These are phyloP conservation scores for Carpatolechia fugitivella DNA, from an alignment of 2,888 invertebrate species.

Conservation along the genomic window DNA sequence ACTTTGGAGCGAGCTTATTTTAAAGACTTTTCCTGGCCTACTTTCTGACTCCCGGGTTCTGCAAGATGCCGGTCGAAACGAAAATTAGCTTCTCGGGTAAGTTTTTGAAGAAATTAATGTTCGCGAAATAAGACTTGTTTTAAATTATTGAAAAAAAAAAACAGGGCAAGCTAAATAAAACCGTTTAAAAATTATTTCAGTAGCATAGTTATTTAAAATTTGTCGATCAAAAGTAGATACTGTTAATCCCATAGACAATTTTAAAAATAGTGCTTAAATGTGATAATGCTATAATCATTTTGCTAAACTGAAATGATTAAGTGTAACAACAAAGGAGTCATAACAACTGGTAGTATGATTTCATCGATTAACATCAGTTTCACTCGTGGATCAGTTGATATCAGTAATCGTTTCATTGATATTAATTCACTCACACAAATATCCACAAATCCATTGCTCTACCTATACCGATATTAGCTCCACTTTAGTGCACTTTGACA, in stretches of 20 bases:
- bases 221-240: no score
- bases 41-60: slow-evolving; percentile 16
- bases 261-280: background rate
- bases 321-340: slow-evolving; percentile 16
- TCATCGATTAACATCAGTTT: slow-evolving; percentile 8
- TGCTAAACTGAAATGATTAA: slow-evolving; percentile 6
- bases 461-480: background rate
- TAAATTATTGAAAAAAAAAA: no score
- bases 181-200: no score
- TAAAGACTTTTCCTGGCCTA: slow-evolving; percentile 15
- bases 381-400: background rate
- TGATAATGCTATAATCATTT: slow-evolving; percentile 2
- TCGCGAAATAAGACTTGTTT: no score
- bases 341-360: slow-evolving; percentile 15
- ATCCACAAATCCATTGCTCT: background rate
- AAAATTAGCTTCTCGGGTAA: slow-evolving; percentile 75
- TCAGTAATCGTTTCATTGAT: background rate
- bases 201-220: background rate
- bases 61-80: slow-evolving; percentile 72
- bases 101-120: slow-evolving; percentile 32
- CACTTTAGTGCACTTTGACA: background rate
- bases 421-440: background rate
- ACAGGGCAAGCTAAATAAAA: no score
- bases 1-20: background rate
- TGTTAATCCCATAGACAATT: no score